Evolutionary conservation across 2,113 vertebrate genomes (phyloP).

Genomic region (Protobothrops flavoviridis): DNA sequence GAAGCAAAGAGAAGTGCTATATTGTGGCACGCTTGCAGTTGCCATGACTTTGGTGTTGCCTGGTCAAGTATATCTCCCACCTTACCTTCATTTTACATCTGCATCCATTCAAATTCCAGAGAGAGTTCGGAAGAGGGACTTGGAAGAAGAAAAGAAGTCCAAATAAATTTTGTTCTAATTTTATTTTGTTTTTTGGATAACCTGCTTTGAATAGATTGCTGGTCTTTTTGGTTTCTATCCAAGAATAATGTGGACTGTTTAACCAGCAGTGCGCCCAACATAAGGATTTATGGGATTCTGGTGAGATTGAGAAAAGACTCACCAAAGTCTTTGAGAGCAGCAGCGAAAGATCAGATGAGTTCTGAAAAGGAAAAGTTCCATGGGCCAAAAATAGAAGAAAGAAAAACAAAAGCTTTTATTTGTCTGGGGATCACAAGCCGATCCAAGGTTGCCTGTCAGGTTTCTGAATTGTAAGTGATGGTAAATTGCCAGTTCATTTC

Average conservation of each 20-base stretch:
- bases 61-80: background rate
- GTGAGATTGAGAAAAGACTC: background rate
- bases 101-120: background rate
- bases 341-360: background rate
- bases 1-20: background rate
- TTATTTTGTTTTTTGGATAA: background rate
- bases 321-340: background rate
- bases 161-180: background rate
- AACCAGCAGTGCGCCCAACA: background rate
- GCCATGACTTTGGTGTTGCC: background rate
- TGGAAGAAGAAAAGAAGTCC: background rate
- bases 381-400: background rate
- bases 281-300: background rate
- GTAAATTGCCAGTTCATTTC: background rate
- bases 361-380: background rate
- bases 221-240: background rate
- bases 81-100: background rate
- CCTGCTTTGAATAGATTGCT: background rate
- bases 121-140: background rate
- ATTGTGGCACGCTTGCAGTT: background rate
- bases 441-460: background rate
- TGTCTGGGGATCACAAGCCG: background rate
- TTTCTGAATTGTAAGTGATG: background rate
- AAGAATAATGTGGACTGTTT: background rate
- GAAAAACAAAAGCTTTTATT: background rate